These are phyloP conservation scores for Ophonus ardosiacus DNA, from an alignment of 2,888 invertebrate genomes.

Conservation along the genomic window DNA sequence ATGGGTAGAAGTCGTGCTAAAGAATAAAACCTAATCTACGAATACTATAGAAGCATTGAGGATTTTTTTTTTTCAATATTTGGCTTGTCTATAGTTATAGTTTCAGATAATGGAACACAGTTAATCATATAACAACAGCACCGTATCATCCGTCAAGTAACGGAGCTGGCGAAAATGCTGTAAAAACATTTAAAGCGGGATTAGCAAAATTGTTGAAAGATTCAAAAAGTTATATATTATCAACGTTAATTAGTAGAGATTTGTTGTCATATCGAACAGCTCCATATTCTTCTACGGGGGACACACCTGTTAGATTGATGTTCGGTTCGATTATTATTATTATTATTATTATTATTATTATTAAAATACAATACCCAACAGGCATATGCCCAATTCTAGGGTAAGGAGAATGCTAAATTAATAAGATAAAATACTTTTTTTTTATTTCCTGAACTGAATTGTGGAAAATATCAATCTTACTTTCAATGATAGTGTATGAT, in stretches of 20 bases:
- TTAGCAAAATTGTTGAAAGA: constrained; percentile 1
- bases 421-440: too few species aligned
- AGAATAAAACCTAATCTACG: constrained; percentile 57
- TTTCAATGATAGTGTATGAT: too few species aligned
- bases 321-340: neutral
- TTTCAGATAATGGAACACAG: constrained; percentile 67
- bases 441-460: too few species aligned
- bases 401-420: too few species aligned
- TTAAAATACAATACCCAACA: too few species aligned
- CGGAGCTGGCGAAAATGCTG: constrained; percentile 33
- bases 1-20: constrained; percentile 65
- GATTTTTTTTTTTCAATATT: constrained; percentile 65
- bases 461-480: too few species aligned
- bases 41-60: constrained; percentile 59
- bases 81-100: constrained; percentile 66
- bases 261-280: constrained; percentile 18
- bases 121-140: constrained; percentile 54
- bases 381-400: too few species aligned
- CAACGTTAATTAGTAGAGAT: constrained; percentile 15
- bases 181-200: constrained; percentile 24
- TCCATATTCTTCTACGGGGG: constrained; percentile 1
- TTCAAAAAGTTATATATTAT: neutral
- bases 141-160: constrained; percentile 50
- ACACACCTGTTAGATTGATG: neutral
- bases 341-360: too few species aligned